Conservation (phyloP, 92 coral and sea anemone species). For the Heliopora coerulea region DNA sequence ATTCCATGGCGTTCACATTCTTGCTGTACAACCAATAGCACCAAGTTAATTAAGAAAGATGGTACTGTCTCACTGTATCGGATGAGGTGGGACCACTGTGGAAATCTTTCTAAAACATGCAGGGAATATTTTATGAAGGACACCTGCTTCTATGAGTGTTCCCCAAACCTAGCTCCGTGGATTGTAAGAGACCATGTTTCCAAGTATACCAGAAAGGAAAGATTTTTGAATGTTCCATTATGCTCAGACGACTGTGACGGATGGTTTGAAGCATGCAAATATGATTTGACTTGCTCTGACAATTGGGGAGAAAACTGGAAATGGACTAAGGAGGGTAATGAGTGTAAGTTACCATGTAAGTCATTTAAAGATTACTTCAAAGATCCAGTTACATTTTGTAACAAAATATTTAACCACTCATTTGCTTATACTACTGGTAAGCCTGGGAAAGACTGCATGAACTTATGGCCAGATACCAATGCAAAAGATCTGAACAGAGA, state of each 20-base stretch:
- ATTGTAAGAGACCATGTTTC: conserved; percentile 64
- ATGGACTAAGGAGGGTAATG: conserved; percentile 71
- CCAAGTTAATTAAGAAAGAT: conserved; percentile 62
- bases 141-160: conserved; percentile 91
- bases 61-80: conserved; percentile 72
- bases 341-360: conserved; percentile 81
- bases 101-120: conserved; percentile 67
- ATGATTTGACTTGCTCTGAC: conserved; percentile 81
- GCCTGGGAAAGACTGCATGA: conserved; percentile 84
- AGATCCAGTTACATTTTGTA: conserved; percentile 70
- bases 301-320: conserved; percentile 97
- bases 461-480: conserved; percentile 86
- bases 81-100: conserved; percentile 89
- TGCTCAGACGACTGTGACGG: conserved; percentile 80
- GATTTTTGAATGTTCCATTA: conserved; percentile 64
- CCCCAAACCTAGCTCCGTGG: conserved; percentile 94
- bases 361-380: conserved; percentile 78
- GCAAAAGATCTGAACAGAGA: conserved; percentile 52
- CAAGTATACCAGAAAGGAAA: conserved; percentile 78
- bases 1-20: conserved; percentile 81
- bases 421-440: conserved; percentile 71
- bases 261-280: conserved; percentile 90
- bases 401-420: conserved; percentile 77
- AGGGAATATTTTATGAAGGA: conserved; percentile 76
- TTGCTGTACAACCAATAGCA: conserved; percentile 86